Percentiles rank a stretch among this genome's conserved stretches.
Evolutionary conservation across 2,797 vertebrate genomes (phyloP).

Genomic region (Gadopsis marmoratus): DNA sequence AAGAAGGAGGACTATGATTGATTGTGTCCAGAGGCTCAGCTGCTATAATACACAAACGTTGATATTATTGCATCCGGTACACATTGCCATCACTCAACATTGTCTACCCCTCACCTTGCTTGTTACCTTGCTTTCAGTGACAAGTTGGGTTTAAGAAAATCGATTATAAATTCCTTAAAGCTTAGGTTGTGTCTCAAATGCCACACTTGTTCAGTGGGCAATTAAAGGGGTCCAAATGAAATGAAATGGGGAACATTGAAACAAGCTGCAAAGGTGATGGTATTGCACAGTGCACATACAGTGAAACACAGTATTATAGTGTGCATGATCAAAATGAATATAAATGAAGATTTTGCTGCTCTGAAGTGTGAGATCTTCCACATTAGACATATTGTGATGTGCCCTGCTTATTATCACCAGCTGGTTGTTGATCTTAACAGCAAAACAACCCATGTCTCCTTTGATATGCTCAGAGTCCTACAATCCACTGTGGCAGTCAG

Average conservation of each 20-base stretch:
- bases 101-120: neutral
- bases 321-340: neutral
- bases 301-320: neutral
- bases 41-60: neutral
- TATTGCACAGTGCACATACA: neutral
- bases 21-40: neutral
- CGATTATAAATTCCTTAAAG: neutral
- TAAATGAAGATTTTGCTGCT: neutral
- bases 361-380: neutral
- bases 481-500: neutral
- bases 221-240: neutral
- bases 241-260: neutral
- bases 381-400: neutral
- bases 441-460: neutral
- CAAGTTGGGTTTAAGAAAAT: neutral
- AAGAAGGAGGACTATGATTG: accelerated
- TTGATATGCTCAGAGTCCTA: neutral
- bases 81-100: neutral
- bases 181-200: neutral
- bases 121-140: neutral
- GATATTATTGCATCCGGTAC: too few relatives aligned
- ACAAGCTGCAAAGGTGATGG: neutral
- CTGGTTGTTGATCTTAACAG: neutral
- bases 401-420: neutral
- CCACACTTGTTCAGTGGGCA: neutral